These are phyloP conservation scores for Scaptomyza hsui DNA, from an alignment of 1,140 invertebrate species.

Conservation along the genomic window DNA sequence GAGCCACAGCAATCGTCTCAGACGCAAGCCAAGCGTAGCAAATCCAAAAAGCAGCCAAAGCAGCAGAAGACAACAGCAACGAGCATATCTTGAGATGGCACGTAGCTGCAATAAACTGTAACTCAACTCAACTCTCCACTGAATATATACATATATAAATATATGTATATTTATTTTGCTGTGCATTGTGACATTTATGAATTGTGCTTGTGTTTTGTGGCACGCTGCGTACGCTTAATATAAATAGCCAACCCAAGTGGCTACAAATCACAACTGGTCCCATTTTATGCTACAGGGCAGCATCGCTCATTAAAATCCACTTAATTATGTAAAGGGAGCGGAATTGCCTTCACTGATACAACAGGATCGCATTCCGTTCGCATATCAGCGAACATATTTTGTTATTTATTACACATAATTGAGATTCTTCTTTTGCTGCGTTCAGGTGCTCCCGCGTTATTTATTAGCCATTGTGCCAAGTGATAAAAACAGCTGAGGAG, in stretches of 20 bases:
- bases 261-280: conserved; percentile 44
- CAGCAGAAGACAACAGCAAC: conserved; percentile 8
- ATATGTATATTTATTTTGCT: conserved; percentile 14
- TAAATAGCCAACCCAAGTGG: conserved; percentile 50
- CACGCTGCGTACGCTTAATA: conserved; percentile 56
- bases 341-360: conserved; percentile 24
- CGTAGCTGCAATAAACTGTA: conserved; percentile 64
- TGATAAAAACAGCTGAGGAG: conserved; percentile 10
- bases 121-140: conserved; percentile 12
- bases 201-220: conserved; percentile 37
- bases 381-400: conserved; percentile 41
- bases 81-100: conserved; percentile 50
- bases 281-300: background rate
- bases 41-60: conserved; percentile 63
- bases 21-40: conserved; percentile 54
- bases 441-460: conserved; percentile 48
- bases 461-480: conserved; percentile 28
- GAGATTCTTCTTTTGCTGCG: conserved; percentile 34
- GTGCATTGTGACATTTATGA: conserved; percentile 59
- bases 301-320: conserved; percentile 72
- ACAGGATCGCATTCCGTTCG: conserved; percentile 6
- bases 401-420: conserved; percentile 76
- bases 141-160: background rate
- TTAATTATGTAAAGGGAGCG: conserved; percentile 62
- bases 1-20: conserved; percentile 8